Evolutionary conservation across 2,113 vertebrate species (phyloP).

Genomic region (Bubo blakistoni): DNA sequence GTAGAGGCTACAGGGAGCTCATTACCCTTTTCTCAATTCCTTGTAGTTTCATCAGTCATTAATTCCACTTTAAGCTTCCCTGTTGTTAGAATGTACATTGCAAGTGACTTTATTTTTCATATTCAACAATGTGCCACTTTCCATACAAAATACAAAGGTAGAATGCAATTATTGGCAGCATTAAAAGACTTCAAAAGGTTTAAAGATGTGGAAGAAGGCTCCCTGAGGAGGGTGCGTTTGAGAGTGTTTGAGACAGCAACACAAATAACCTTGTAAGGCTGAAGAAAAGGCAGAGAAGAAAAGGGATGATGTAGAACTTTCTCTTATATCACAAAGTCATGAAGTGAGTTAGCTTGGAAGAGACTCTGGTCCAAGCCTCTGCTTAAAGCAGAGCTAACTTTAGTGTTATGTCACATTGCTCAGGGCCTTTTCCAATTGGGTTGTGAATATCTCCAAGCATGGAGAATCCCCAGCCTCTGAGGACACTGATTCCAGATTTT

Average conservation of each 20-base stretch:
- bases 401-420: background rate
- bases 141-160: background rate
- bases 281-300: background rate
- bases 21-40: slow-evolving; percentile 58
- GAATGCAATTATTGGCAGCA: slow-evolving; percentile 5
- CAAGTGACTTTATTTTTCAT: slow-evolving; percentile 32
- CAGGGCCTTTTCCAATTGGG: accelerated
- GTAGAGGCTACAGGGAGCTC: slow-evolving; percentile 51
- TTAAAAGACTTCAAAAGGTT: slow-evolving; percentile 37
- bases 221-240: background rate
- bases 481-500: background rate
- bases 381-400: background rate
- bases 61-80: slow-evolving; percentile 50
- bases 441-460: background rate
- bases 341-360: background rate
- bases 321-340: background rate
- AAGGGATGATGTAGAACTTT: background rate
- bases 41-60: slow-evolving; percentile 60
- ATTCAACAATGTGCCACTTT: slow-evolving; percentile 1
- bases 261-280: background rate
- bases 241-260: background rate
- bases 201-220: background rate
- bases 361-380: background rate
- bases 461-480: background rate
- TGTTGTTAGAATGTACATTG: slow-evolving; percentile 14